Evolutionary conservation across 2,888 invertebrate species (phyloP), one percentile per base, ranked within the genome.

Genomic region (Drosophila recens): DNA sequence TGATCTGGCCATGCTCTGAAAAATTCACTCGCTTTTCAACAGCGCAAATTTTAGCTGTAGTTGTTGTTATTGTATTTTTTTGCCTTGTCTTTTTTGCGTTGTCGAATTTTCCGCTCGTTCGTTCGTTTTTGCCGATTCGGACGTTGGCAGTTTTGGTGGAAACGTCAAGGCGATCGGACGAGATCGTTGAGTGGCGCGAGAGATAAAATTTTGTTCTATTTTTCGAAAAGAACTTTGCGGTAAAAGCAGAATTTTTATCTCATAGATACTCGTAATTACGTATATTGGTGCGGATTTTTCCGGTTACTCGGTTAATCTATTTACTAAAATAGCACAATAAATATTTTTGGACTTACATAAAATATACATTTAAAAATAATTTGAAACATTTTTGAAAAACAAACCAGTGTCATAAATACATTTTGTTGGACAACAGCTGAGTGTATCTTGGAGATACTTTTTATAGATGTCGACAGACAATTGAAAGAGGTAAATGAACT

Each of bases 161-260:
- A 87, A 59, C 87, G 75, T 89, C 89, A 84, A 84, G 87, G 87
- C 82, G 78, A 76, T 67, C 87, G 87, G 75, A 63, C 73, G 64
- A 45, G 62, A 78, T 67, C 75, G 76, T 46, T 43, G 42, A 53
- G 51, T 40, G 45, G 36, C 67, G 46, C 38, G 45, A 42, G 62
- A 57, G 36, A 64, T 34, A 33, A 49, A 54, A 27, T 42, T 63
- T 52, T 56, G 8, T 48, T 56, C 46, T 9, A 15, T n/a, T 43
- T 42, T 51, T 40, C 48, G 46, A 43, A 23, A 53, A 30, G 8
- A 34, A 34, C 53, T 53, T 72, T 72, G 89, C 62, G 67, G 20
- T 38, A n/a, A 38, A 13, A 38, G 2, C 36, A 5, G 53, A 53
- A 62, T 23, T 63, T 67, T 57, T 73, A 82, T 73, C 79, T 73